Percentiles rank a stretch among this genome's conserved stretches.
These are phyloP conservation scores for Prorops nasuta DNA, from an alignment of 1,140 invertebrate species.

Conservation along the genomic window DNA sequence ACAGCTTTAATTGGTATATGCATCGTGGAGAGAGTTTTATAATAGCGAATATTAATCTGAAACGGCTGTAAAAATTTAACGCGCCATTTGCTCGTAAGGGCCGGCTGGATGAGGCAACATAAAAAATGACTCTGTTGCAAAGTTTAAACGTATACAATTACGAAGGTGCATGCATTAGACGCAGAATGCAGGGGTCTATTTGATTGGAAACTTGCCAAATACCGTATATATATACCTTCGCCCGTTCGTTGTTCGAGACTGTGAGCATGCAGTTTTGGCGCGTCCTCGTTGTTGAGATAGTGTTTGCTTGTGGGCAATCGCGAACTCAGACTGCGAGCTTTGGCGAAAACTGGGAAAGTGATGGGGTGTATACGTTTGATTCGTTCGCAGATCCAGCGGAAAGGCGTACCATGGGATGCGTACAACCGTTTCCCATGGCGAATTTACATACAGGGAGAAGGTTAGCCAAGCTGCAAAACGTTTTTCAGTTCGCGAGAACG, in stretches of 20 bases:
- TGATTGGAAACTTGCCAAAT: conserved; percentile 25
- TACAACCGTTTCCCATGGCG: conserved; percentile 3
- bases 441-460: conserved; percentile 17
- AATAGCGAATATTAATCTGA: too few relatives aligned
- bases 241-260: conserved; percentile 11
- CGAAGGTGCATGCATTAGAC: too few relatives aligned
- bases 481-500: conserved; percentile 14
- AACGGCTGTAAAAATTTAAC: too few relatives aligned
- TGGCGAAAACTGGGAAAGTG: conserved; percentile 1
- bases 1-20: too few relatives aligned
- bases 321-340: conserved; percentile 1
- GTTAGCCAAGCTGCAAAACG: conserved; percentile 13
- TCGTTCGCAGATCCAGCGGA: conserved; percentile 10
- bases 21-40: too few relatives aligned
- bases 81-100: too few relatives aligned
- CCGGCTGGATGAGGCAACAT: too few relatives aligned
- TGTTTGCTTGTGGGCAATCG: conserved; percentile 9
- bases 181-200: too few relatives aligned
- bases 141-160: too few relatives aligned
- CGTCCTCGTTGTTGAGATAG: conserved; percentile 15
- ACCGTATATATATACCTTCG: conserved; percentile 10
- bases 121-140: too few relatives aligned
- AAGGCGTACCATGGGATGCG: background rate
- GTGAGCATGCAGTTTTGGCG: conserved; percentile 6
- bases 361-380: too few relatives aligned